Conservation (phyloP, 1,140 invertebrate species). For the Dinothrombium tinctorium region DNA sequence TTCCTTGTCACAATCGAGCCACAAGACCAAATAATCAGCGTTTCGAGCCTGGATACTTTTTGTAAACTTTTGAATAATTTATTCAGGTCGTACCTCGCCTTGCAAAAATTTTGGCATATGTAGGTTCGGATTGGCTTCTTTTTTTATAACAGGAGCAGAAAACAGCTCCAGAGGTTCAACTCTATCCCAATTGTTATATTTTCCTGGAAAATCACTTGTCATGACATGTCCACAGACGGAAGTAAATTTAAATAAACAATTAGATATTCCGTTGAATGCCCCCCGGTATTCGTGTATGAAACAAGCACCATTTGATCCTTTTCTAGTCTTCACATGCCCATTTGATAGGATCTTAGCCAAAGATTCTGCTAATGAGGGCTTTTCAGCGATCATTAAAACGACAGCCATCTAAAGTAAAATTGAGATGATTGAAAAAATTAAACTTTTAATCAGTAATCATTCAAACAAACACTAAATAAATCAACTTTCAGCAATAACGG, state of each 20-base stretch:
- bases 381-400: slow-evolving; percentile 97
- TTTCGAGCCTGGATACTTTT: not conserved
- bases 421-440: not conserved
- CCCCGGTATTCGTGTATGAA: slow-evolving; percentile 81
- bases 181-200: slow-evolving; percentile 95
- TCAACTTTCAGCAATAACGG: not conserved
- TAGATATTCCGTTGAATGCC: slow-evolving; percentile 39
- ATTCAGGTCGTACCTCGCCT: slow-evolving; percentile 38
- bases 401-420: slow-evolving; percentile 19
- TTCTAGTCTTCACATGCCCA: slow-evolving; percentile 47
- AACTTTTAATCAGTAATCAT: no score
- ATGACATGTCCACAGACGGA: slow-evolving; percentile 97
- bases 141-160: slow-evolving; percentile 74
- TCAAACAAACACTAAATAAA: no score
- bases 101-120: slow-evolving; percentile 74
- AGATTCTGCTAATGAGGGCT: slow-evolving; percentile 86
- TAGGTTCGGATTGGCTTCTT: slow-evolving; percentile 80
- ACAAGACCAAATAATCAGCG: slow-evolving; percentile 21
- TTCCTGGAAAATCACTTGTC: slow-evolving; percentile 76
- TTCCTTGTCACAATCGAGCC: slow-evolving; percentile 99
- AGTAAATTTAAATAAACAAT: slow-evolving; percentile 73
- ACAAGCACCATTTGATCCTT: slow-evolving; percentile 73
- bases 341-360: slow-evolving; percentile 83
- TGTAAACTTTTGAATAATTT: not conserved
- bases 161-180: slow-evolving; percentile 92